Percentiles rank a stretch among this genome's conserved stretches.
phyloP scores from a whole-genome alignment of 1,140 invertebrate genomes.

The Aphis gossypii region DNA sequence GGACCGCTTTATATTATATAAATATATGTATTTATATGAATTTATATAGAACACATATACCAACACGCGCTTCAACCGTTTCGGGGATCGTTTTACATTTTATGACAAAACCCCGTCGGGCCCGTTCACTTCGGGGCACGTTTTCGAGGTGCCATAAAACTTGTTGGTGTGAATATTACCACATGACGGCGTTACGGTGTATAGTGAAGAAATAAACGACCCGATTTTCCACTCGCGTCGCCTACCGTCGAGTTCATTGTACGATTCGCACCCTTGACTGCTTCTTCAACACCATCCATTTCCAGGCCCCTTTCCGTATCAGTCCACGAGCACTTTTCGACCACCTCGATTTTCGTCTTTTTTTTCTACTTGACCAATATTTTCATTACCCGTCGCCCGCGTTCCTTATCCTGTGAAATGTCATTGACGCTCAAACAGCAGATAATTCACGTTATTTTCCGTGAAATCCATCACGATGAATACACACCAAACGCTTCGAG shows the following conservation, averaged over 20 bases:
- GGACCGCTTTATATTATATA: neutral
- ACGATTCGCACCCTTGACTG: neutral
- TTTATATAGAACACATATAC: neutral
- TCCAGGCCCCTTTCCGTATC: neutral
- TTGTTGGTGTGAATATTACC: constrained; percentile 26
- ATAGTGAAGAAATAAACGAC: neutral
- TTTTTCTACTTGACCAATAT: neutral
- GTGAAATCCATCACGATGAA: neutral
- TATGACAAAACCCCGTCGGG: neutral
- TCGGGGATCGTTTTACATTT: constrained; percentile 11
- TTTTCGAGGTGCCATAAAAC: constrained; percentile 14
- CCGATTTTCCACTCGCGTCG: neutral
- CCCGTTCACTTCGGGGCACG: neutral
- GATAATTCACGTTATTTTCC: neutral
- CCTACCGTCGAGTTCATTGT: neutral
- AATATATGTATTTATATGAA: too few relatives aligned
- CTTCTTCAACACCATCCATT: neutral
- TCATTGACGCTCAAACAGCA: neutral
- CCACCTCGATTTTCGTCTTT: neutral
- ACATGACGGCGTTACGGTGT: neutral
- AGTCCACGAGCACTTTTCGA: neutral
- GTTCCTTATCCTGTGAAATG: neutral
- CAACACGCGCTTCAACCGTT: neutral
- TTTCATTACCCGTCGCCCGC: neutral
- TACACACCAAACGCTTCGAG: neutral